Base-by-base conservation (phyloP, 1,140 invertebrate genomes). In the Ctenoplectra terminalis region DNA sequence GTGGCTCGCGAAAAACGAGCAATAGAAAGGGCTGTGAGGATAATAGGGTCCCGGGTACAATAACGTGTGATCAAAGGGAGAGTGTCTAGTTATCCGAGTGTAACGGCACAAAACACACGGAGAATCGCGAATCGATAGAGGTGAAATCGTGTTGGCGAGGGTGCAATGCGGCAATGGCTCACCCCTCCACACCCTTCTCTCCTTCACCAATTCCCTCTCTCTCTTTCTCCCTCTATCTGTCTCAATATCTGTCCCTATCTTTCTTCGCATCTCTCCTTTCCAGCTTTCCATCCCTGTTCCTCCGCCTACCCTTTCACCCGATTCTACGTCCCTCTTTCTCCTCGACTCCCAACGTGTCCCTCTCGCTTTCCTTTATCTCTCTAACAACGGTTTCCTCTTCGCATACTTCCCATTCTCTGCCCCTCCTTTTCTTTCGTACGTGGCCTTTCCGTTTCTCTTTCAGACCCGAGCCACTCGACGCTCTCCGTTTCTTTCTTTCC, bases 81-180 rank as follows among this genome's bases (percentile, higher is more conserved):
- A 87, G 78, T 84, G 77, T 80, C 83, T 78, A 84, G 83, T 76
- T 87, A 85, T 85, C 71, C 78, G 63, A 83, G 60, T 74, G 78
- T 66, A 71, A 78, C 66, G 73, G 82, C 85, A 89, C 80, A 89
- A 89, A 90, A 89, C 87, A 87, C 76, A 83, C 81, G 70, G 83
- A 88, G 88, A 90, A 90, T 90, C 82, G 83, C 74, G 80, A 90
- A 90, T 90, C 89, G 86, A 90, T 90, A 90, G 81, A 90, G 80
- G 86, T 83, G 86, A 90, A 89, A 90, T 90, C 89, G 84, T 81
- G 78, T 89, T 83, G 79, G 75, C 87, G 76, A 87, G 84, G 89
- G 87, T 90, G 88, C 89, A 90, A 90, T 90, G 89, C 89, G 87
- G 89, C 88, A 89, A 89, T 86, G 79, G 86, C 56, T 83, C 61